These are phyloP conservation scores for Oceanodroma leucorhoa DNA, from an alignment of 2,797 vertebrate genomes.

Conservation along the genomic window DNA sequence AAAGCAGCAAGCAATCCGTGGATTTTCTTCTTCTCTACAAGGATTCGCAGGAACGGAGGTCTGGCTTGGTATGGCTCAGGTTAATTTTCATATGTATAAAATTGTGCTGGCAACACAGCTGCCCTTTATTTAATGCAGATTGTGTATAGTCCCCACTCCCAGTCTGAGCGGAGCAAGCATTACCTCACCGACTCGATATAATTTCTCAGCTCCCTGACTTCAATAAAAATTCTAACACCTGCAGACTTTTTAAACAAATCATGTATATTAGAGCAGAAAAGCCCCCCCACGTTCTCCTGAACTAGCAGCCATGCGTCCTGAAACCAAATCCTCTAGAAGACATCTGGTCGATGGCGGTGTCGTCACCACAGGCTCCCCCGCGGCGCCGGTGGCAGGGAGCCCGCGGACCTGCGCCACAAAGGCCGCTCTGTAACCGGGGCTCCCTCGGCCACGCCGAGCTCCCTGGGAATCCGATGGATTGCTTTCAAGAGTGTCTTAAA, in stretches of 20 bases:
- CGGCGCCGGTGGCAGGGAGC: neutral
- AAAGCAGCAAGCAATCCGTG: neutral
- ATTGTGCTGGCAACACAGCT: slow-evolving; percentile 31
- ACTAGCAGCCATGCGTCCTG: neutral
- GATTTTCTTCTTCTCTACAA: neutral
- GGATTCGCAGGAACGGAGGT: neutral
- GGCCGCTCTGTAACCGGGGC: neutral
- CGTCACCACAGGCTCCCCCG: neutral
- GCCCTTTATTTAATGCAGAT: slow-evolving; percentile 46
- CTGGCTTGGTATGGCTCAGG: slow-evolving; percentile 2
- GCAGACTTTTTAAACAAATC: slow-evolving; percentile 51
- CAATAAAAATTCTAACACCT: slow-evolving; percentile 63
- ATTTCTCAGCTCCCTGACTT: slow-evolving; percentile 46
- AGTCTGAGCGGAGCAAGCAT: neutral
- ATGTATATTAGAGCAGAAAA: neutral
- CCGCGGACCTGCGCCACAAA: neutral
- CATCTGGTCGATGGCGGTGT: slow-evolving; percentile 24
- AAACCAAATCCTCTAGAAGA: slow-evolving; percentile 37
- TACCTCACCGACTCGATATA: slow-evolving; percentile 8
- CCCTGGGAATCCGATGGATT: neutral
- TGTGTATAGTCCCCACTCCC: neutral
- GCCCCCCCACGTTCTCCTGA: neutral
- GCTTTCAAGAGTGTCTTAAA: neutral
- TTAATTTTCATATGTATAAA: slow-evolving; percentile 34
- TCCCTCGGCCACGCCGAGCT: neutral